These are phyloP conservation scores for Colostygia pectinataria DNA, from an alignment of 2,888 invertebrate genomes.

Conservation along the genomic window DNA sequence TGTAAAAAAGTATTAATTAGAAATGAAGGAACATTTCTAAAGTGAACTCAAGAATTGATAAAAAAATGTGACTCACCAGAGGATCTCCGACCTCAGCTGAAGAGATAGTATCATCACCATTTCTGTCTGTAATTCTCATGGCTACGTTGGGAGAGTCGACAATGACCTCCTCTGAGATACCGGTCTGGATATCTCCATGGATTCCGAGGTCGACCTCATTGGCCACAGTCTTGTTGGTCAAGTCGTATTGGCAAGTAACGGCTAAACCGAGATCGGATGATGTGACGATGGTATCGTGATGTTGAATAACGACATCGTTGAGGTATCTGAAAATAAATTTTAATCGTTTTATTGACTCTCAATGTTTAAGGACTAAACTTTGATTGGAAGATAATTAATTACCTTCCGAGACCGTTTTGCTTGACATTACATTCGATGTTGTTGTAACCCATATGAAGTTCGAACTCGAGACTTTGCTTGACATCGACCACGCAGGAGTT, in stretches of 20 bases:
- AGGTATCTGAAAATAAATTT: conserved; percentile 82
- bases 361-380: neutral
- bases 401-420: conserved; percentile 92
- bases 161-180: conserved; percentile 94
- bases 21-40: conserved; percentile 1
- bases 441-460: conserved; percentile 95
- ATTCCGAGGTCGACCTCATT: conserved; percentile 96
- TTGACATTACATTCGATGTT: conserved; percentile 96
- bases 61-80: conserved; percentile 68
- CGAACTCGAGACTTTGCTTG: conserved; percentile 93
- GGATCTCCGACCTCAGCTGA: conserved; percentile 97
- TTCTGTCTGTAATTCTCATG: conserved; percentile 95
- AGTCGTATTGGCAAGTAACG: conserved; percentile 96
- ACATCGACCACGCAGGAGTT: conserved; percentile 96
- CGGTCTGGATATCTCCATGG: conserved; percentile 93
- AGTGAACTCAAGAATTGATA: conserved; percentile 3
- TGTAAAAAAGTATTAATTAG: conserved; percentile 33
- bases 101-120: conserved; percentile 91
- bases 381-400: conserved; percentile 38
- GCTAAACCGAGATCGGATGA: conserved; percentile 96
- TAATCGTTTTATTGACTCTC: conserved; percentile 15
- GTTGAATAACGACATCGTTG: conserved; percentile 97
- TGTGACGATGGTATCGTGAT: conserved; percentile 97
- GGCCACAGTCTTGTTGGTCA: conserved; percentile 96
- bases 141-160: conserved; percentile 97